These are phyloP conservation scores for Cryptophagus acutangulus DNA, from an alignment of 2,888 invertebrate genomes.

Conservation along the genomic window DNA sequence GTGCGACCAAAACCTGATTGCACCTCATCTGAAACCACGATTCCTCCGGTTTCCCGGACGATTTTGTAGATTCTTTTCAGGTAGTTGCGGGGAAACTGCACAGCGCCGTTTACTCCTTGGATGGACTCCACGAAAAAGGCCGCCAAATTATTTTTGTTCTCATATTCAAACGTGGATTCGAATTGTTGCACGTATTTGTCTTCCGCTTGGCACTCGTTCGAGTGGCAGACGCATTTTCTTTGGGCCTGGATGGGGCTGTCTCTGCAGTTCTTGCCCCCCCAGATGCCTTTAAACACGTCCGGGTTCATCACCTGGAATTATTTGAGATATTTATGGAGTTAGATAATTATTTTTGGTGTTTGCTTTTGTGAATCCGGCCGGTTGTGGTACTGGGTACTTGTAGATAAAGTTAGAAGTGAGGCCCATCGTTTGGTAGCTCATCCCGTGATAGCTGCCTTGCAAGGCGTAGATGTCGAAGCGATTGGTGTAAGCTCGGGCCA, in stretches of 20 bases:
- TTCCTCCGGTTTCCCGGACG: conserved; percentile 75
- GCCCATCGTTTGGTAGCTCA: conserved; percentile 79
- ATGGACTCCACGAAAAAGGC: conserved; percentile 94
- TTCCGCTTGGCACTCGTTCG: conserved; percentile 63
- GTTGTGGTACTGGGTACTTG: conserved; percentile 68
- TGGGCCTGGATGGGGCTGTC: conserved; percentile 78
- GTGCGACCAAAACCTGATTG: conserved; percentile 96
- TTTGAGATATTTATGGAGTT: too few relatives aligned
- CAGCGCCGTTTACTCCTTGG: conserved; percentile 91
- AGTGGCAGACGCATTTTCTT: conserved; percentile 60
- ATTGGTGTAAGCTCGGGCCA: conserved; percentile 82
- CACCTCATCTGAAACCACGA: conserved; percentile 92
- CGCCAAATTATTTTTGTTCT: conserved; percentile 74
- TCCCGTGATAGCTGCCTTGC: conserved; percentile 89
- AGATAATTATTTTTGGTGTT: too few relatives aligned
- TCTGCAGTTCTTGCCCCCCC: conserved; percentile 84
- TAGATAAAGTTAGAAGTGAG: conserved; percentile 71
- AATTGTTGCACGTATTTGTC: conserved; percentile 80
- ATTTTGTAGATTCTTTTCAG: conserved; percentile 74
- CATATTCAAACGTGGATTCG: conserved; percentile 70
- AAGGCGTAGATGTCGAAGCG: conserved; percentile 81
- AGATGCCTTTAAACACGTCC: conserved; percentile 84
- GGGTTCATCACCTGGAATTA: conserved; percentile 78
- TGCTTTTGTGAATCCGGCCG: conserved; percentile 74
- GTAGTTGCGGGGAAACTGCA: conserved; percentile 88